Percentiles rank a stretch among this genome's conserved stretches.
Conservation (phyloP, 2,888 invertebrate species). For the Panzeria rudis region DNA sequence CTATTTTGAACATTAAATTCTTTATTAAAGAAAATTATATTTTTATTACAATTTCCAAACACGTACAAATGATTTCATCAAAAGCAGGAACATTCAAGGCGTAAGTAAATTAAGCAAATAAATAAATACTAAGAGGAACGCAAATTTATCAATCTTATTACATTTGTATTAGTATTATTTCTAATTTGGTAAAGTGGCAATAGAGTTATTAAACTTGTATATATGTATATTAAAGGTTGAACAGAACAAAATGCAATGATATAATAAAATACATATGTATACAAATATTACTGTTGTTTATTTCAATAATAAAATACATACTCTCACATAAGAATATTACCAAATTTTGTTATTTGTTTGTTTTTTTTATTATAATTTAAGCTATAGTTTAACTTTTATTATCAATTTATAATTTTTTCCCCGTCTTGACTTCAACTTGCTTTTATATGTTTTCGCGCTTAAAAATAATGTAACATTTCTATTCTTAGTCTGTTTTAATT, state of each 20-base stretch:
- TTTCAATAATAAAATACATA: not conserved
- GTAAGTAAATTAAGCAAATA: not conserved
- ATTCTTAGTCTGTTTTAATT: not conserved
- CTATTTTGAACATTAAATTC: not conserved
- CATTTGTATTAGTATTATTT: not conserved
- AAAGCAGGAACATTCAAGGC: slow-evolving; percentile 2
- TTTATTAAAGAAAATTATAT: slow-evolving; percentile 5
- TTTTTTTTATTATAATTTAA: not conserved
- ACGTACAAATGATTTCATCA: slow-evolving; percentile 50
- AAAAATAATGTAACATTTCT: not conserved
- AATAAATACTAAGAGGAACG: not conserved
- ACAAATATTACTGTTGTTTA: not conserved
- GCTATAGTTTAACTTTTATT: slow-evolving; percentile 10
- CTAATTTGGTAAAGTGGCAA: not conserved
- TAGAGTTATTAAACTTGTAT: not conserved
- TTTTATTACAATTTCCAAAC: slow-evolving; percentile 34
- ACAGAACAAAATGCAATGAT: too few species aligned
- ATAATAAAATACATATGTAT: too few species aligned
- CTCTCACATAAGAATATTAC: not conserved
- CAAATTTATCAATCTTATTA: not conserved
- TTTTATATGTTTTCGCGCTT: not conserved
- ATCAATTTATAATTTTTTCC: not conserved
- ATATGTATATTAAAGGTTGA: not conserved
- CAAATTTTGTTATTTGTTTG: not conserved
- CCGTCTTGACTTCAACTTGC: not conserved